Percentiles rank a stretch among this genome's conserved stretches.
Conservation (phyloP, 2,797 vertebrate species). For the Tinamus major region DNA sequence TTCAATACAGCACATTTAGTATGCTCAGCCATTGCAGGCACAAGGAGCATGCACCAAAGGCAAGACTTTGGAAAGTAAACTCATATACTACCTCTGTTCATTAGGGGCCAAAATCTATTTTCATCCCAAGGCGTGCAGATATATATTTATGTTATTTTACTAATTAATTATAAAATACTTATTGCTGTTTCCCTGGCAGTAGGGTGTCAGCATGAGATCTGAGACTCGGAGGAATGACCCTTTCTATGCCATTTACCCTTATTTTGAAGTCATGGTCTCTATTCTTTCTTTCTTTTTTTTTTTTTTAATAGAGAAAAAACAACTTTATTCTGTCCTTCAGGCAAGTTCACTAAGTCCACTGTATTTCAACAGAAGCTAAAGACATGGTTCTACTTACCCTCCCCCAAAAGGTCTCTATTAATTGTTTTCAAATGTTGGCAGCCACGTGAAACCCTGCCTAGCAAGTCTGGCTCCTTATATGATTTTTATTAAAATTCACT, state of each 20-base stretch:
- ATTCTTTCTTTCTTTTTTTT: background rate
- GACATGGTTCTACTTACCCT: slow-evolving; percentile 57
- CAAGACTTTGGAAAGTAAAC: background rate
- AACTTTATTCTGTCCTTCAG: slow-evolving; percentile 60
- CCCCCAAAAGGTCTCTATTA: slow-evolving; percentile 74
- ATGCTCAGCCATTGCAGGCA: background rate
- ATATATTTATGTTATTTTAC: slow-evolving; percentile 48
- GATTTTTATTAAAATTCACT: slow-evolving; percentile 85
- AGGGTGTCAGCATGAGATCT: background rate
- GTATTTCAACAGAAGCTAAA: slow-evolving; percentile 77
- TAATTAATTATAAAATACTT: slow-evolving; percentile 45
- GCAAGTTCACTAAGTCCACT: slow-evolving; percentile 75
- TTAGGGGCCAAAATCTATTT: slow-evolving; percentile 1
- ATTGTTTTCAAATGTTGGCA: slow-evolving; percentile 82
- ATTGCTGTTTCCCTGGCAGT: slow-evolving; percentile 28
- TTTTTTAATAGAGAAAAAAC: background rate
- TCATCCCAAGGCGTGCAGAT: background rate
- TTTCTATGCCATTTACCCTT: slow-evolving; percentile 26
- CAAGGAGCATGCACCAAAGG: background rate
- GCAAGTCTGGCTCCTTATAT: slow-evolving; percentile 77
- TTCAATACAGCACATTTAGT: fast-evolving
- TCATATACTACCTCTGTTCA: background rate
- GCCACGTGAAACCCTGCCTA: slow-evolving; percentile 76
- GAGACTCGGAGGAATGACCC: background rate
- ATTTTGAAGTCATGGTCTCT: slow-evolving; percentile 40